Evolutionary conservation across 2,888 invertebrate genomes (phyloP).

Genomic region (Cartodere bifasciata): DNA sequence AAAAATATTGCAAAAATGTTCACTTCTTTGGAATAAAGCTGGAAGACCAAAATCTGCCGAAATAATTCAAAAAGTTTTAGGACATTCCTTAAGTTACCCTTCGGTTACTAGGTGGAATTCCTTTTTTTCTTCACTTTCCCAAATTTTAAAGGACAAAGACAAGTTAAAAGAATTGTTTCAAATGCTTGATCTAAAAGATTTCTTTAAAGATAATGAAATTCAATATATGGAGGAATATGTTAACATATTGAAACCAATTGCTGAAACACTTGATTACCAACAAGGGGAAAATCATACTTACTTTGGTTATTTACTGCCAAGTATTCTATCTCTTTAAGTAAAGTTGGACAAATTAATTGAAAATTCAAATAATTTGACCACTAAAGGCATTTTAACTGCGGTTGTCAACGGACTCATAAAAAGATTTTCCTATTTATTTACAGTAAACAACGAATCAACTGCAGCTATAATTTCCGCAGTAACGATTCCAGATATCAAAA

Average conservation of each 20-base stretch:
- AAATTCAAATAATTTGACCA: too few relatives aligned
- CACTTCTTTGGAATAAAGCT: background rate
- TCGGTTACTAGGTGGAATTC: conserved; percentile 8
- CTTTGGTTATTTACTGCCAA: conserved; percentile 8
- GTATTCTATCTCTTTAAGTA: conserved; percentile 3
- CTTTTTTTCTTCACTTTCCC: conserved; percentile 6
- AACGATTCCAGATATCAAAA: conserved; percentile 5
- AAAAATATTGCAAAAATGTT: background rate
- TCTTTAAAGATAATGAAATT: conserved; percentile 8
- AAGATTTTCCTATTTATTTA: too few relatives aligned
- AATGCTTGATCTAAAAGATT: conserved; percentile 4
- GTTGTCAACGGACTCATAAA: too few relatives aligned
- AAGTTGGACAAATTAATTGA: too few relatives aligned
- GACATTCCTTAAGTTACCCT: conserved; percentile 3
- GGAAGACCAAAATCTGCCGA: conserved; percentile 4
- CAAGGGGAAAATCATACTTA: conserved; percentile 9
- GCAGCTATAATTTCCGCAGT: too few relatives aligned
- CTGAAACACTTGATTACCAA: conserved; percentile 6
- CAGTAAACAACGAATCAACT: too few relatives aligned
- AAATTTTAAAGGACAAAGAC: conserved; percentile 10
- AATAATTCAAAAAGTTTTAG: conserved; percentile 1
- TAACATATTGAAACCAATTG: conserved; percentile 7
- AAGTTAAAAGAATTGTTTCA: conserved; percentile 7
- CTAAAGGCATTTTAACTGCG: too few relatives aligned
- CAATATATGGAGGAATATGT: conserved; percentile 10